A percentile compares a stretch with the other conserved stretches of the same genome.
phyloP scores from a whole-genome alignment of 1,140 invertebrate genomes.

The Stegodyphus dumicola region DNA sequence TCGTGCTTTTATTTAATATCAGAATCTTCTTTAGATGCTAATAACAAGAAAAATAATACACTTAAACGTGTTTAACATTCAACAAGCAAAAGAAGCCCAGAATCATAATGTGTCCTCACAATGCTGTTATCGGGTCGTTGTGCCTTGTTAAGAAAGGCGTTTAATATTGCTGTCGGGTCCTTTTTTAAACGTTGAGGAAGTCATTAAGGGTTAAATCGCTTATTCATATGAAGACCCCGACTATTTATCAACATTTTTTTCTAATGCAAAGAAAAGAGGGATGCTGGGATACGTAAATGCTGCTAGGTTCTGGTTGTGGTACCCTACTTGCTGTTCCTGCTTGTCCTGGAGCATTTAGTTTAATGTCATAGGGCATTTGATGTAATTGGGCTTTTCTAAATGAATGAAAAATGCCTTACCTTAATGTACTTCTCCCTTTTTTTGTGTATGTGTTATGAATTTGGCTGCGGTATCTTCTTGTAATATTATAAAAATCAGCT shows the following conservation, averaged over 20 bases:
- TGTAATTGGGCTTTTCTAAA: neutral
- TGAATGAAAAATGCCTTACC: too few species aligned
- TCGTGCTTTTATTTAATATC: neutral
- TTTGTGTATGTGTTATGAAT: too few species aligned
- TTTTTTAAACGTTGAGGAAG: constrained; percentile 18
- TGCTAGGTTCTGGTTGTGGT: neutral
- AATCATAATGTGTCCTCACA: neutral
- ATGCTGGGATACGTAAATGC: neutral
- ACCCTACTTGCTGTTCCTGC: neutral
- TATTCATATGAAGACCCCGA: neutral
- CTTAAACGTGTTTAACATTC: constrained; percentile 19
- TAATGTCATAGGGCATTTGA: neutral
- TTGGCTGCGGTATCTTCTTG: too few species aligned
- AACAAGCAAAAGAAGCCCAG: neutral
- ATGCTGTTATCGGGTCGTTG: constrained; percentile 1
- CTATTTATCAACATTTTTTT: constrained; percentile 24
- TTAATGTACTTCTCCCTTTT: too few species aligned
- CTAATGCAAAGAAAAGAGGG: neutral
- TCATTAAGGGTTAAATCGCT: constrained; percentile 32
- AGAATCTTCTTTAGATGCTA: constrained; percentile 6
- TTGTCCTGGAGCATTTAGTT: neutral
- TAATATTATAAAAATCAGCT: too few species aligned
- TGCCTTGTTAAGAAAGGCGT: constrained; percentile 10
- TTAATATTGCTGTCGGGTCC: constrained; percentile 36
- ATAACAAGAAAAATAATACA: constrained; percentile 14